A percentile compares a stretch with the other conserved stretches of the same genome.
These are phyloP conservation scores for Pachyseris speciosa DNA, from an alignment of 64 coral and sea anemone genomes.

Conservation along the genomic window DNA sequence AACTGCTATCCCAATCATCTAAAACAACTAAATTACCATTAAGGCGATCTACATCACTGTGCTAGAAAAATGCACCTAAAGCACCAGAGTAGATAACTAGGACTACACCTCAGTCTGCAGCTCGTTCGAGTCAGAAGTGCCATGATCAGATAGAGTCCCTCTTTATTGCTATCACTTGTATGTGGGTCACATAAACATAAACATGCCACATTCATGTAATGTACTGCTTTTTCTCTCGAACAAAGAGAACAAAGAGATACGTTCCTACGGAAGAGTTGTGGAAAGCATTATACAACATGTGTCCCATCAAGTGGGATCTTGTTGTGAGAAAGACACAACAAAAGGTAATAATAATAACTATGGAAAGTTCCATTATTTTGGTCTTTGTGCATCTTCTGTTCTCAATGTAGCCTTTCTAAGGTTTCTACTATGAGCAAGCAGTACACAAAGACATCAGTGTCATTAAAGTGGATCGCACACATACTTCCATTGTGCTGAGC, in stretches of 20 bases:
- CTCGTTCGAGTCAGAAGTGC: constrained; percentile 36
- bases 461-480: constrained; percentile 81
- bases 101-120: background rate
- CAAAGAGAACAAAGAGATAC: constrained; percentile 36
- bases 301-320: constrained; percentile 42
- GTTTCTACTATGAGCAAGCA: constrained; percentile 55
- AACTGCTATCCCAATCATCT: constrained; percentile 10
- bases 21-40: constrained; percentile 5
- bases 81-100: constrained; percentile 21
- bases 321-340: constrained; percentile 38
- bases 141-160: constrained; percentile 60
- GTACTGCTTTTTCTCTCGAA: background rate
- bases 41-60: constrained; percentile 34
- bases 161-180: constrained; percentile 14
- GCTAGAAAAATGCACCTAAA: constrained; percentile 33
- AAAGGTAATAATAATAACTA: constrained; percentile 34
- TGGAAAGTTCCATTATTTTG: constrained; percentile 58
- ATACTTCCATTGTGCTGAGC: constrained; percentile 56
- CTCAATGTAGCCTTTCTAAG: constrained; percentile 55
- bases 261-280: constrained; percentile 35
- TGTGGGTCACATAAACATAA: background rate
- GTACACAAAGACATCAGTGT: constrained; percentile 69
- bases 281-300: background rate
- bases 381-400: constrained; percentile 45
- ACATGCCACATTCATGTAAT: background rate